Conservation (phyloP, 2,797 vertebrate species). For the Malacoraja senta region DNA sequence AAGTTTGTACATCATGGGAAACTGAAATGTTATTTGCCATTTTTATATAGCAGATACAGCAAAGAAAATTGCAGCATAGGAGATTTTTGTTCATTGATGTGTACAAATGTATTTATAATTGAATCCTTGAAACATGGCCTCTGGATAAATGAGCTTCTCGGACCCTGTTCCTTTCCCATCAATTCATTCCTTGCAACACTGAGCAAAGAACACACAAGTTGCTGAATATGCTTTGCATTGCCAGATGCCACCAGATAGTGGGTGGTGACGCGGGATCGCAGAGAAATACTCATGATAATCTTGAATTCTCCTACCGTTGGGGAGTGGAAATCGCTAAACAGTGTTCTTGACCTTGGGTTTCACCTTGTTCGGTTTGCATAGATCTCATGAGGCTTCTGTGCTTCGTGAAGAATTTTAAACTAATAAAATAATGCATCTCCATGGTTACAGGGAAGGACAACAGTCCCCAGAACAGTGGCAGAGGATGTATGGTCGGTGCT, state of each 20-base stretch:
- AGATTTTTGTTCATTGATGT: not conserved
- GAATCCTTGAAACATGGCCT: slow-evolving; percentile 1
- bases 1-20: not conserved
- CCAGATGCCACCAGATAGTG: not conserved
- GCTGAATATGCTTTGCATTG: not conserved
- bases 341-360: not conserved
- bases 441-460: slow-evolving; percentile 65
- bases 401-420: not conserved
- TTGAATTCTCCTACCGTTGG: not conserved
- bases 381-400: not conserved
- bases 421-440: fast-evolving
- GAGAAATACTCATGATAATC: not conserved
- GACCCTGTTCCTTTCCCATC: not conserved
- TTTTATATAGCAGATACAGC: not conserved
- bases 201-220: not conserved
- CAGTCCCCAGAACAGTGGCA: slow-evolving; percentile 76
- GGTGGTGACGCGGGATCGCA: not conserved
- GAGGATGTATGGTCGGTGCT: slow-evolving; percentile 71
- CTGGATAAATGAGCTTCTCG: not conserved
- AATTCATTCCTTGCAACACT: not conserved
- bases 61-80: not conserved
- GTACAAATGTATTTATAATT: not conserved
- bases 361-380: not conserved
- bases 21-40: not conserved
- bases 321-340: no score